Evolutionary conservation across 2,797 vertebrate genomes (phyloP).

Genomic region (Scarus forsteni): DNA sequence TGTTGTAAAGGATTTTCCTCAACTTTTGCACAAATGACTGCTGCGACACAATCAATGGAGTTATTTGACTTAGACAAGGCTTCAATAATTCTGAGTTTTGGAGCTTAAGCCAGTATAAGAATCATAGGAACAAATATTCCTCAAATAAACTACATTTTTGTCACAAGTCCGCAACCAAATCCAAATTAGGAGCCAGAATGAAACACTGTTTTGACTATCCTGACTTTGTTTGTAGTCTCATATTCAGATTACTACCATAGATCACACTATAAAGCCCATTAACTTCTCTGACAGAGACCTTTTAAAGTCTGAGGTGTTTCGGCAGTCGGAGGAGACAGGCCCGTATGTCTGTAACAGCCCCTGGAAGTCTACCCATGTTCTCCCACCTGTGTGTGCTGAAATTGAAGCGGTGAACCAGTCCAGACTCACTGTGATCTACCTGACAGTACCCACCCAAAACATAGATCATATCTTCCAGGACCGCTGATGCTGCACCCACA

Average conservation of each 20-base stretch:
- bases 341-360: slow-evolving; percentile 77
- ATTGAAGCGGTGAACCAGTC: slow-evolving; percentile 81
- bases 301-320: slow-evolving; percentile 60
- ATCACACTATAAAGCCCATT: background rate
- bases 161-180: no score
- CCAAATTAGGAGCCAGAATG: no score
- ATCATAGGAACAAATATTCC: no score
- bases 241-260: background rate
- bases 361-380: slow-evolving; percentile 78
- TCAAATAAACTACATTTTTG: no score
- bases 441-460: slow-evolving; percentile 84
- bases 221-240: no score
- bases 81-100: no score
- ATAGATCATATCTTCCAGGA: slow-evolving; percentile 83
- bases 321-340: slow-evolving; percentile 80
- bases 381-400: slow-evolving; percentile 75
- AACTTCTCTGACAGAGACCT: background rate
- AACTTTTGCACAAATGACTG: no score
- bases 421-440: slow-evolving; percentile 82
- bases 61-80: no score
- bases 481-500: slow-evolving; percentile 79
- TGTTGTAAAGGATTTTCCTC: no score
- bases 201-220: no score
- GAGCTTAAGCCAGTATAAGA: no score
- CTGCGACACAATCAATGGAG: no score